phyloP scores from a whole-genome alignment of 2,888 invertebrate species.

The Spisula subtruncata region DNA sequence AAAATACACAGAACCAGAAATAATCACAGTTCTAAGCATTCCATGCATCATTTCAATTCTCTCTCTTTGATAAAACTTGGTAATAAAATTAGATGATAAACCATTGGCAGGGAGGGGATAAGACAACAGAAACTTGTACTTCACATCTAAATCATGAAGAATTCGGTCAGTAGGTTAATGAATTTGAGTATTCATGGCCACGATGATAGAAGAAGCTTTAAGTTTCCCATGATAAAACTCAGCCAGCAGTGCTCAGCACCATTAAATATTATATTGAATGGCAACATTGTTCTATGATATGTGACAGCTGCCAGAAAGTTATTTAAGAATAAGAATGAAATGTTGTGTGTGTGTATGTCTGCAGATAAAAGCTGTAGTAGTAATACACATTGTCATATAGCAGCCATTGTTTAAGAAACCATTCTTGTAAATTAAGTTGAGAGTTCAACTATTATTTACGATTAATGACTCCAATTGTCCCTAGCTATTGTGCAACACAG shows the following conservation, averaged over 20 bases:
- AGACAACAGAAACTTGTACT: not conserved
- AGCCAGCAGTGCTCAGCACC: not conserved
- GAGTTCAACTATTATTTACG: not conserved
- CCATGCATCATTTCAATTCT: not conserved
- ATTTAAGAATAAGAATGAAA: not conserved
- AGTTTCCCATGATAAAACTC: not conserved
- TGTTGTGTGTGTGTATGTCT: not conserved
- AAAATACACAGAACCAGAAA: no score
- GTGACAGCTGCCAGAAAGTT: not conserved
- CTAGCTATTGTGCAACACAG: no score
- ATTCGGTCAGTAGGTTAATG: constrained; percentile 9
- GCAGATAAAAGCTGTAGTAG: no score
- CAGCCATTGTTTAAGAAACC: no score
- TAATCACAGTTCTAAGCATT: not conserved
- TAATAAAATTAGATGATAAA: no score
- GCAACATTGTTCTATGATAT: not conserved
- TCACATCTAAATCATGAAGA: not conserved
- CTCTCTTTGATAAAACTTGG: not conserved
- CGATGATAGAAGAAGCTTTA: not conserved
- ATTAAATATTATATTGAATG: not conserved
- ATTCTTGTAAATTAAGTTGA: not conserved
- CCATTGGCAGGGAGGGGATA: not conserved
- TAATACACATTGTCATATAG: not conserved
- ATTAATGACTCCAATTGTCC: no score
- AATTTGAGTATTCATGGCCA: no score